Evolutionary conservation across 2,113 vertebrate species (phyloP), one percentile per base, ranked within the genome.

Genomic region (Speoplatyrhinus poulsoni): DNA sequence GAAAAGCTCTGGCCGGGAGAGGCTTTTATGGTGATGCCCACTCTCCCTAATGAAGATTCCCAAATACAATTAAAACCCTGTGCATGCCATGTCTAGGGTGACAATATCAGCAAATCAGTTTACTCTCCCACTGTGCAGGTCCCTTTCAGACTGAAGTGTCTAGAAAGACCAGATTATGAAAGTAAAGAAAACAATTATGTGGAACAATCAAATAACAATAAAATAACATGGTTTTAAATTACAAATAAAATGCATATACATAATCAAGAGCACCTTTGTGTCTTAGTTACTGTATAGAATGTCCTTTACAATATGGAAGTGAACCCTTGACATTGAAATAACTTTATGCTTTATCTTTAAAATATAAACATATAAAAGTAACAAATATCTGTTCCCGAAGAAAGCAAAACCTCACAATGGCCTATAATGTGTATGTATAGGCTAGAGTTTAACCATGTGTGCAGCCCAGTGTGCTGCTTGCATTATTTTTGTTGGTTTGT

Each of bases 21-120:
- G 90, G 88, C 75, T 90, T 88, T 90, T 90, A 88, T 95, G 95
- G 94, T 94, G 93, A 96, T 90, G 91, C 90, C 93, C 93, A 91
- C 91, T 93, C 92, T 94, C 90, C 92, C 94, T 95, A 95, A 96
- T 95, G 94, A 94, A 95, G 93, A 95, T 94, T 92, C 92, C 93
- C 88, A 90, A 92, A 91, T 89, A 93, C 93, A 95, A 96, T 96
- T 95, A 95, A 94, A 95, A 94, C 92, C 54, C 87, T 73, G 92
- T 92, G 91, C 90, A 93, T 92, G 89, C 88, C 84, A 82, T 91
- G 87, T 89, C 88, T 89, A 73, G 85, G 89, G 90, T 93, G 93
- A 93, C 87, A 86, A 87, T 94, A 91, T 65, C 66, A 82, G 84
- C 69, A 81, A 78, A 87, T 83, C 12, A 67, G 74, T 78, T 69